These are phyloP conservation scores for Eupsittula cactorum DNA, from an alignment of 2,113 vertebrate species.

Conservation along the genomic window DNA sequence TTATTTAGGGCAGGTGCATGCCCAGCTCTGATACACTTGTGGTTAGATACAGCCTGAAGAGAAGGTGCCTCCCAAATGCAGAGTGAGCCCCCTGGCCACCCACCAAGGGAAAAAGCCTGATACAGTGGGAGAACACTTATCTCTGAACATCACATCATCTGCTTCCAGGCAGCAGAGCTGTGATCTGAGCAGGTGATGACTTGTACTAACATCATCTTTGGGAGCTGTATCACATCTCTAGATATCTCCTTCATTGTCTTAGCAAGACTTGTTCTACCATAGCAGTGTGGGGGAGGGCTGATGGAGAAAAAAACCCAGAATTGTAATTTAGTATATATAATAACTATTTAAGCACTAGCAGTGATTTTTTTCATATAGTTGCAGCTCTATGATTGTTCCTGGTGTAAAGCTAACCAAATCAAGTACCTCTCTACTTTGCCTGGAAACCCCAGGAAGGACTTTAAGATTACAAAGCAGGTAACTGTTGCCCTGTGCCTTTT, in stretches of 20 bases:
- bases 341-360: neutral
- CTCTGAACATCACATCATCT: neutral
- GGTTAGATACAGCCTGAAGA: neutral
- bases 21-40: neutral
- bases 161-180: constrained; percentile 13
- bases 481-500: neutral
- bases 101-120: neutral
- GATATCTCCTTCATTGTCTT: neutral
- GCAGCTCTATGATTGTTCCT: accelerated
- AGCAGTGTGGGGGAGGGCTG: neutral
- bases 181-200: constrained; percentile 11
- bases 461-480: neutral
- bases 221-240: neutral
- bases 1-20: neutral
- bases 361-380: neutral
- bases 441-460: neutral
- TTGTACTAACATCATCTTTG: neutral
- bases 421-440: neutral
- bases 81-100: neutral
- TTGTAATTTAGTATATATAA: neutral
- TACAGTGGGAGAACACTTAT: neutral
- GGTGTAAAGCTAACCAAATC: neutral
- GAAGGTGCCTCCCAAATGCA: neutral
- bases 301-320: neutral
- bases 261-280: neutral